phyloP scores from a whole-genome alignment of 2,797 vertebrate genomes.

The Gymnocypris eckloni region DNA sequence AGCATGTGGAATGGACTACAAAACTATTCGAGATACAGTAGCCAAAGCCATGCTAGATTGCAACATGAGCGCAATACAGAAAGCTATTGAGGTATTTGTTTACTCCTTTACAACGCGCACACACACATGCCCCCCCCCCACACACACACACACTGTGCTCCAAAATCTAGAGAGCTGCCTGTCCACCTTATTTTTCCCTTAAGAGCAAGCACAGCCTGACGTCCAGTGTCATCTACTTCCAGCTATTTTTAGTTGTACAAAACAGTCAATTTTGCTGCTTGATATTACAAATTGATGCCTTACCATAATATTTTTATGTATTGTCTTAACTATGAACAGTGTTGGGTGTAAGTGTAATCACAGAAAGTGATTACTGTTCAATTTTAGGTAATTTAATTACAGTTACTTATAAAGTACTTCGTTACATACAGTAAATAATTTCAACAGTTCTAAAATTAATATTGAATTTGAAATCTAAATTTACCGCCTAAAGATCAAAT shows the following conservation, averaged over 20 bases:
- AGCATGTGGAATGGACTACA: conserved; percentile 83
- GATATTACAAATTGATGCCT: too few relatives aligned
- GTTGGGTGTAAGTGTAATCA: too few relatives aligned
- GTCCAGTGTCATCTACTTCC: neutral
- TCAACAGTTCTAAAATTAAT: too few relatives aligned
- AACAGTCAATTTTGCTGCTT: too few relatives aligned
- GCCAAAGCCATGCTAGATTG: conserved; percentile 77
- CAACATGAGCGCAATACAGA: conserved; percentile 64
- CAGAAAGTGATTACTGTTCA: too few relatives aligned
- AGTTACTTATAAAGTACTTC: too few relatives aligned
- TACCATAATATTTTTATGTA: neutral
- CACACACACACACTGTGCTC: neutral
- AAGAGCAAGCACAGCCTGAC: neutral
- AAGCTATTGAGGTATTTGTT: conserved; percentile 79
- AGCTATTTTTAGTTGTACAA: neutral
- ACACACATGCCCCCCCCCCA: neutral
- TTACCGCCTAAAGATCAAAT: too few relatives aligned
- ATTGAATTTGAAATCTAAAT: too few relatives aligned
- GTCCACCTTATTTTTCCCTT: neutral
- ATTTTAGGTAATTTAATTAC: too few relatives aligned
- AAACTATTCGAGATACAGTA: conserved; percentile 82
- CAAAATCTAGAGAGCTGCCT: neutral
- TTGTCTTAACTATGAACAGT: neutral
- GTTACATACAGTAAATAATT: too few relatives aligned
- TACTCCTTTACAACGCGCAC: neutral